Conservation (phyloP, 2,888 invertebrate species). For the Epinotia brunnichana region DNA sequence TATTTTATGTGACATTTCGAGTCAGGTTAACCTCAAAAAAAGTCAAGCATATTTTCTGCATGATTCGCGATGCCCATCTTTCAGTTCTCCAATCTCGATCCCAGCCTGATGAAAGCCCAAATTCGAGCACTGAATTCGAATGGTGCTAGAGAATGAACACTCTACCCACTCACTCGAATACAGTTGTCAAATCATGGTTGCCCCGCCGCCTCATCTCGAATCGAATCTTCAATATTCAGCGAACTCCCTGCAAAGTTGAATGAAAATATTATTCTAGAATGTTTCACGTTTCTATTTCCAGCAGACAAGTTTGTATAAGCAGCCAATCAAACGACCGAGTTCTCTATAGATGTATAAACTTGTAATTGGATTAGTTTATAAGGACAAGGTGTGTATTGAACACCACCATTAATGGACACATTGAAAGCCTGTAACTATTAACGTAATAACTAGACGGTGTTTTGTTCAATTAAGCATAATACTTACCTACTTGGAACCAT, state of each 20-base stretch:
- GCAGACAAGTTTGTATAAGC: slow-evolving; percentile 30
- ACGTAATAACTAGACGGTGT: slow-evolving; percentile 1
- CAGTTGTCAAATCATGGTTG: slow-evolving; percentile 84
- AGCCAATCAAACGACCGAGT: slow-evolving; percentile 29
- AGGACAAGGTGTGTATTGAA: slow-evolving; percentile 7
- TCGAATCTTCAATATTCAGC: slow-evolving; percentile 35
- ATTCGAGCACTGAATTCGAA: slow-evolving; percentile 86
- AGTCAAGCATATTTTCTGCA: neutral
- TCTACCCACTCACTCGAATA: slow-evolving; percentile 87
- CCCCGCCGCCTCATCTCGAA: slow-evolving; percentile 23
- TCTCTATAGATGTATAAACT: slow-evolving; percentile 22
- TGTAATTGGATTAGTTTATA: slow-evolving; percentile 29
- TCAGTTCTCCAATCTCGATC: neutral
- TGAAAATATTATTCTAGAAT: slow-evolving; percentile 38
- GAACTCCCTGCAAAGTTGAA: slow-evolving; percentile 33
- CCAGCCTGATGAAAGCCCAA: slow-evolving; percentile 61
- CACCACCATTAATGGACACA: neutral
- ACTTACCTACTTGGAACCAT: neutral
- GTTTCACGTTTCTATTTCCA: slow-evolving; percentile 35
- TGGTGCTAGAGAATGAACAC: slow-evolving; percentile 86
- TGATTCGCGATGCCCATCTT: neutral
- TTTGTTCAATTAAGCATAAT: neutral
- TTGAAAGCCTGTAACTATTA: neutral
- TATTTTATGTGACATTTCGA: neutral
- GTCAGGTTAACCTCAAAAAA: neutral